These are phyloP conservation scores for Diabrotica virgifera DNA, from an alignment of 1,140 invertebrate genomes.

Conservation along the genomic window DNA sequence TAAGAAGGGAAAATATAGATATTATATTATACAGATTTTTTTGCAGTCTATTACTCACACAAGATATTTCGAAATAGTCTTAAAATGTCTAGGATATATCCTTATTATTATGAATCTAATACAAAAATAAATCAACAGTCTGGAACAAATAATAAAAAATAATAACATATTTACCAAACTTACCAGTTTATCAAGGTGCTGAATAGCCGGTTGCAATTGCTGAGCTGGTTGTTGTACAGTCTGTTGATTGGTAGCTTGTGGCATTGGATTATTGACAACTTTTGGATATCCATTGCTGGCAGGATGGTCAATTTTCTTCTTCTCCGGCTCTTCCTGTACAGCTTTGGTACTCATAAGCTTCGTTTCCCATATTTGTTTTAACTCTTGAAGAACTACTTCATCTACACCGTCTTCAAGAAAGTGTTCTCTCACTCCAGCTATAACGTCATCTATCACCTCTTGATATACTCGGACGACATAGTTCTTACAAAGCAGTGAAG, in stretches of 20 bases:
- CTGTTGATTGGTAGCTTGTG: constrained; percentile 12
- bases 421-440: constrained; percentile 84
- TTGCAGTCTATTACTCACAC: no score
- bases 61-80: no score
- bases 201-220: constrained; percentile 20
- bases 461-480: constrained; percentile 63
- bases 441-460: constrained; percentile 98
- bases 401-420: constrained; percentile 99
- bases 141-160: constrained; percentile 24
- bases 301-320: constrained; percentile 9
- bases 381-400: constrained; percentile 91
- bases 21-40: no score
- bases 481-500: constrained; percentile 37
- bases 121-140: no score
- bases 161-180: constrained; percentile 32
- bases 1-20: no score
- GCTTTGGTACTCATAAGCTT: constrained; percentile 89
- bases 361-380: constrained; percentile 91
- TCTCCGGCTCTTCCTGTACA: constrained; percentile 48
- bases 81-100: no score
- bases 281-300: constrained; percentile 31
- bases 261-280: constrained; percentile 16
- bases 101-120: no score
- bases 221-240: constrained; percentile 34
- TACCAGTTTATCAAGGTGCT: constrained; percentile 15